Evolutionary conservation across 2,113 vertebrate genomes (phyloP).

Genomic region (Gorsachius goisagi): DNA sequence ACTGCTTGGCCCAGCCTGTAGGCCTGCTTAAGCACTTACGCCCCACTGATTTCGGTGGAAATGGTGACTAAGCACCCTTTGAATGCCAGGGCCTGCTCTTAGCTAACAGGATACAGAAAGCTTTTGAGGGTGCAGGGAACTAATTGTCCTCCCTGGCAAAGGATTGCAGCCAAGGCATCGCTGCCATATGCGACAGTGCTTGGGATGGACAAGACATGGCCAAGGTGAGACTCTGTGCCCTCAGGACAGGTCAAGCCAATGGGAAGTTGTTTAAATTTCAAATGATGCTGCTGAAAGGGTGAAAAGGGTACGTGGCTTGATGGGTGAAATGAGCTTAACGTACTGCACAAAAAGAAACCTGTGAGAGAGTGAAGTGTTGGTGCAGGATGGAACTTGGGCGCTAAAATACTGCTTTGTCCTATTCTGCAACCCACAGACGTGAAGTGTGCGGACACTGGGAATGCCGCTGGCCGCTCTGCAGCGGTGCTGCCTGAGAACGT

Average conservation of each 20-base stretch:
- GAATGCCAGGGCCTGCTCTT: neutral
- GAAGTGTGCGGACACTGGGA: neutral
- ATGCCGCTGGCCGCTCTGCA: neutral
- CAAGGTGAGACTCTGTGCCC: neutral
- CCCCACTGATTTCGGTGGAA: neutral
- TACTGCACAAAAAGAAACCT: neutral
- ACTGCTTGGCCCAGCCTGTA: neutral
- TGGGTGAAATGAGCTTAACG: neutral
- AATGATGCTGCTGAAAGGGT: neutral
- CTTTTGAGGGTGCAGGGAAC: neutral
- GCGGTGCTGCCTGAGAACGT: neutral
- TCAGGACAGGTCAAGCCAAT: neutral
- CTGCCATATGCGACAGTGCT: fast-evolving
- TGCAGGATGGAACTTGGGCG: neutral
- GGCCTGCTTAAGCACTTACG: neutral
- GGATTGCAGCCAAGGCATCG: neutral
- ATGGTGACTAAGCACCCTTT: neutral
- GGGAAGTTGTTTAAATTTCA: neutral
- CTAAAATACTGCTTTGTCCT: neutral
- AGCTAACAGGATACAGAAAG: neutral
- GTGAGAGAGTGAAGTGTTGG: neutral
- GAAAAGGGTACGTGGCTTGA: neutral
- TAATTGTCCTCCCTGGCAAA: neutral
- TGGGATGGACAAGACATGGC: neutral
- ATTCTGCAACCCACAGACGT: neutral